Base-by-base conservation (phyloP, 2,113 vertebrate species). In the Parus major region DNA sequence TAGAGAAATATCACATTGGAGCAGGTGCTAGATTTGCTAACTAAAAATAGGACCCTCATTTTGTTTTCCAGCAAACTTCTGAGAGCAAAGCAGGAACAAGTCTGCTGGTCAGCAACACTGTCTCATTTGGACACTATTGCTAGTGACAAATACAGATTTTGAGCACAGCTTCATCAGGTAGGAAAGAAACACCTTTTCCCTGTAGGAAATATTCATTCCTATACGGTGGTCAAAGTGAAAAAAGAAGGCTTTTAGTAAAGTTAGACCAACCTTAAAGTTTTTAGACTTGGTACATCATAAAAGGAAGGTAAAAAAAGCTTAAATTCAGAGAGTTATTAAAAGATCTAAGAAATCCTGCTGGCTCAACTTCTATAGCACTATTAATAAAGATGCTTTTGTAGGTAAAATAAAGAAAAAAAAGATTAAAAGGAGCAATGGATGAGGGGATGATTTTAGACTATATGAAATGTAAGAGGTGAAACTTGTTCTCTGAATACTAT, bases 311-410 rank as follows among this genome's bases (percentile, higher is more conserved):
- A 69, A 41, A 41, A 92, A 95, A 90, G 64, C 86, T 95, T 86
- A 82, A 89, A 95, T 87, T 86, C 88, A 92, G 47, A 91, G 55
- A 20, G 76, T 95, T 97, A 94, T 96, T 93, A 92, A 85, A 97
- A 94, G 90, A 96, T 96, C 96, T 95, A 88, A 97, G 86, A 95
- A 95, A 95, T 82, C 95, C 84, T 80, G 94, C 92, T 96, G 88
- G 78, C 86, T 92, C 94, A 95, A 91, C 65, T 92, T 97, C 90
- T 91, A 49, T 97, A 93, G 72, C 60, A 88, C 95, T 97, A 95
- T 96, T 97, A 97, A 97, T 96, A 97, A 95, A 94, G 86, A 94
- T 66, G 55, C 65, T 89, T 95, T 90, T 96, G 88, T 90, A 90
- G 78, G 83, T 84, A 90, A 95, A 81, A 94, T 65, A 92, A 82